Conservation (phyloP, 2,888 invertebrate species). For the Andricus curvator region DNA sequence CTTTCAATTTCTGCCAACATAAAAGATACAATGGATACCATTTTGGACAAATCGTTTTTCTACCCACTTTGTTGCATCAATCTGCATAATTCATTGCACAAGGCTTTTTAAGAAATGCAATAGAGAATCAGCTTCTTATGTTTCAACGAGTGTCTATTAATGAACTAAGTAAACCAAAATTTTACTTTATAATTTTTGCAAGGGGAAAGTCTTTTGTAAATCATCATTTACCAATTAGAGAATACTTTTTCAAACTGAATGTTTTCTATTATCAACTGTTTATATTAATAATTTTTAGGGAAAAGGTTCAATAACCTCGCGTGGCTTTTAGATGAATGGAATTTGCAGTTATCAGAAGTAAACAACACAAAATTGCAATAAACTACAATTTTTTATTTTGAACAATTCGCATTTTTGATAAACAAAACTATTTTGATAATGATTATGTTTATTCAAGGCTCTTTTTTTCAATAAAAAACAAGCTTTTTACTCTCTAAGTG, state of each 20-base stretch:
- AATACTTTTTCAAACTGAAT: background rate
- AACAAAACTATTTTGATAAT: too few relatives aligned
- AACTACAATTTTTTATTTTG: too few relatives aligned
- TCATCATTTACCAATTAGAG: background rate
- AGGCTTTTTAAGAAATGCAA: constrained; percentile 13
- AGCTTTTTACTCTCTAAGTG: too few relatives aligned
- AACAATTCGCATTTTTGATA: too few relatives aligned
- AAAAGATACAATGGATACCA: background rate
- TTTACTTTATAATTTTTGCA: constrained; percentile 10
- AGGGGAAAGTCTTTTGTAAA: background rate
- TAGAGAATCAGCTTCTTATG: constrained; percentile 8
- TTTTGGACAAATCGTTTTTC: constrained; percentile 13
- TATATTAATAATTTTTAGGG: background rate
- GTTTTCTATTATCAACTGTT: background rate
- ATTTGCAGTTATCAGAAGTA: background rate
- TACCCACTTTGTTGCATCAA: constrained; percentile 22
- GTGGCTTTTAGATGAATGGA: constrained; percentile 7
- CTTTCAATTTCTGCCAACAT: constrained; percentile 12
- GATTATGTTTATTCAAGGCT: too few relatives aligned
- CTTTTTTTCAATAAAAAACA: too few relatives aligned
- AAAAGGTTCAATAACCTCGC: constrained; percentile 3
- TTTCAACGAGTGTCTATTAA: background rate
- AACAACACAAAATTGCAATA: too few relatives aligned
- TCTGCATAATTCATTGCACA: constrained; percentile 18
- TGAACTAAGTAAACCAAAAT: constrained; percentile 8